Evolutionary conservation across 2,113 vertebrate species (phyloP).

Genomic region (Microcebus griseorufus): DNA sequence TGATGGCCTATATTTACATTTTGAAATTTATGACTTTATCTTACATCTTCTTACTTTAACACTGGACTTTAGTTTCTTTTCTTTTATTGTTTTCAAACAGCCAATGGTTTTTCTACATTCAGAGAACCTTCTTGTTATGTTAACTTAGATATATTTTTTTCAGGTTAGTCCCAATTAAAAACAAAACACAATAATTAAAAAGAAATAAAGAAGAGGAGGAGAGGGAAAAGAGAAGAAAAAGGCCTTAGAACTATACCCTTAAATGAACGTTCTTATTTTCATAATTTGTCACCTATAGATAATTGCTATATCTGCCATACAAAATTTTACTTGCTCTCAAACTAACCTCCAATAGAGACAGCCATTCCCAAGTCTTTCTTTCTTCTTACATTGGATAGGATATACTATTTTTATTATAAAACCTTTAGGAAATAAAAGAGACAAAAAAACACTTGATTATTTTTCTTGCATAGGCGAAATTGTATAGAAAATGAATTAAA

Average conservation of each 20-base stretch:
- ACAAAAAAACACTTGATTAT: background rate
- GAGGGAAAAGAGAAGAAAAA: background rate
- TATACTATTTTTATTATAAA: background rate
- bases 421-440: background rate
- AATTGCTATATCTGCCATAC: background rate
- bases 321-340: background rate
- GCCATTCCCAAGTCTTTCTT: background rate
- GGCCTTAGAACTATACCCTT: background rate
- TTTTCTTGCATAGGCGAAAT: background rate
- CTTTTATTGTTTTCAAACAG: background rate
- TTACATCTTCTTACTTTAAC: background rate
- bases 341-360: background rate
- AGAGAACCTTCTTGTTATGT: background rate
- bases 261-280: background rate
- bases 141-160: background rate
- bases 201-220: background rate
- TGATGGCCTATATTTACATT: background rate
- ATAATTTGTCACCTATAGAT: background rate
- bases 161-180: background rate
- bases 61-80: background rate
- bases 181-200: background rate
- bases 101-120: background rate
- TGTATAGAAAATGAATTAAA: background rate
- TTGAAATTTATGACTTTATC: background rate
- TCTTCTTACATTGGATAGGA: background rate